Percentiles rank a stretch among this genome's conserved stretches.
Conservation (phyloP, 2,113 vertebrate species). For the Phalacrocorax carbo region DNA sequence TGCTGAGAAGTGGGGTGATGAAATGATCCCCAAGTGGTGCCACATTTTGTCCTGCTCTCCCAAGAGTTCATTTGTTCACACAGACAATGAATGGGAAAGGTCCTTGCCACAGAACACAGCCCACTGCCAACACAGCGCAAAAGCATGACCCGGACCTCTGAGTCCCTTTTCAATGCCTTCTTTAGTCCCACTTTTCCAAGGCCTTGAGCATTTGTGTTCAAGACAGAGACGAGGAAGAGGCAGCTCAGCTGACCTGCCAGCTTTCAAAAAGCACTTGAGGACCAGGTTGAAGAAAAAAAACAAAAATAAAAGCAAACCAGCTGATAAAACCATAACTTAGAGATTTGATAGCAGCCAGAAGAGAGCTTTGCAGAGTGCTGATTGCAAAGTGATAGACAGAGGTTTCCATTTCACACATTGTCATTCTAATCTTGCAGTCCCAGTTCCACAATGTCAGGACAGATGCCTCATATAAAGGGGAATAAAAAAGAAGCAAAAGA, state of each 20-base stretch:
- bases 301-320: neutral
- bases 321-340: neutral
- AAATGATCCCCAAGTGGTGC: neutral
- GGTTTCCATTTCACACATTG: slow-evolving; percentile 21
- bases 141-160: neutral
- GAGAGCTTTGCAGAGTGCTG: neutral
- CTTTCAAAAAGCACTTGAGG: neutral
- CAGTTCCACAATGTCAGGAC: neutral
- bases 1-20: neutral
- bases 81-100: neutral
- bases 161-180: neutral
- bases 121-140: rapidly evolving
- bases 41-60: neutral
- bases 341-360: neutral
- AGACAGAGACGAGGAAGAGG: neutral
- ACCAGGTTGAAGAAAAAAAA: neutral
- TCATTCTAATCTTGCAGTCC: neutral
- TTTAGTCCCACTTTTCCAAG: neutral
- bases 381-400: slow-evolving; percentile 3
- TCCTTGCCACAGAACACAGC: rapidly evolving
- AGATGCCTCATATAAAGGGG: neutral
- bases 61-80: neutral
- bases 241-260: neutral
- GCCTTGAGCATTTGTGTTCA: neutral
- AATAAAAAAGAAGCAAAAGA: neutral